phyloP scores from a whole-genome alignment of 2,888 invertebrate genomes.

The Aphodius sticticus region DNA sequence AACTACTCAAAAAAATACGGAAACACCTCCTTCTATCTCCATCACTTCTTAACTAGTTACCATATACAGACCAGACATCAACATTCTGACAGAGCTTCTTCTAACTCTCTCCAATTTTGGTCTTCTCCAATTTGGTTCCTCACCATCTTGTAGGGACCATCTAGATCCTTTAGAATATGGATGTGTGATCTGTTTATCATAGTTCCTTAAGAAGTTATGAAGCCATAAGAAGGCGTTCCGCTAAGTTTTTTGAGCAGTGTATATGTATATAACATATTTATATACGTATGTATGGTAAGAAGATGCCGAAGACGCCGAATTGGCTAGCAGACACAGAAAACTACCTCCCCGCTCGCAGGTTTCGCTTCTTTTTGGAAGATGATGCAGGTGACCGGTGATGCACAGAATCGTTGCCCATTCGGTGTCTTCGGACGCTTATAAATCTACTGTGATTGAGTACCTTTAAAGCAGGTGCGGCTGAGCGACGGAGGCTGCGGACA shows the following conservation, averaged over 20 bases:
- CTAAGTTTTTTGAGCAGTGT: not conserved
- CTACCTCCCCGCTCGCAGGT: constrained; percentile 20
- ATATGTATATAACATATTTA: constrained; percentile 51
- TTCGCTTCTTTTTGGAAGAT: not conserved
- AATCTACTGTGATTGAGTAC: constrained; percentile 58
- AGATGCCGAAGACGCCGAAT: constrained; percentile 29
- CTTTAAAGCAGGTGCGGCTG: constrained; percentile 53
- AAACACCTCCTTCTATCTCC: not conserved
- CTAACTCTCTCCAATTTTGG: too few relatives aligned
- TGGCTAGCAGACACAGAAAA: constrained; percentile 12
- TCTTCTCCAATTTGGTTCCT: too few relatives aligned
- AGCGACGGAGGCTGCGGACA: constrained; percentile 48
- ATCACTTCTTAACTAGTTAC: not conserved
- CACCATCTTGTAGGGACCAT: too few relatives aligned
- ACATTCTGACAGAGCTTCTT: too few relatives aligned
- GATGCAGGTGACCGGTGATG: not conserved
- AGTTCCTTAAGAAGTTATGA: too few relatives aligned
- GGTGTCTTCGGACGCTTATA: constrained; percentile 36
- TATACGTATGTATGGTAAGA: constrained; percentile 48
- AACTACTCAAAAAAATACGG: constrained; percentile 17
- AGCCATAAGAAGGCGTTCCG: not conserved
- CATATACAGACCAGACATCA: too few relatives aligned
- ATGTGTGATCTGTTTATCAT: too few relatives aligned
- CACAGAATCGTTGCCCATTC: constrained; percentile 21
- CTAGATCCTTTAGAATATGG: too few relatives aligned